These are phyloP conservation scores for Mesopsocus fuscifrons DNA, from an alignment of 2,888 invertebrate genomes.

Conservation along the genomic window DNA sequence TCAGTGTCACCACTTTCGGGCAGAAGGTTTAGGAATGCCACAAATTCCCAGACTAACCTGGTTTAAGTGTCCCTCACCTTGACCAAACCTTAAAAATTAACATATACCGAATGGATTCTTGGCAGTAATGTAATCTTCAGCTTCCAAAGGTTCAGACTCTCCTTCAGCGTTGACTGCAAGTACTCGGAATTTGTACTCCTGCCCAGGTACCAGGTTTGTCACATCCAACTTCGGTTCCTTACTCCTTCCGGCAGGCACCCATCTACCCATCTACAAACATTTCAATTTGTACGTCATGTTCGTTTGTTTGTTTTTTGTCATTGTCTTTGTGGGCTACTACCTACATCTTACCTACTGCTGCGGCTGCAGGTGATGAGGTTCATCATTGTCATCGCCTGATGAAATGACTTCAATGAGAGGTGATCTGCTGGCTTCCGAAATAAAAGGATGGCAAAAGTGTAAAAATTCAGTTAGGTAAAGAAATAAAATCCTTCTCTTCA, in stretches of 20 bases:
- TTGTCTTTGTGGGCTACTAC: slow-evolving; percentile 84
- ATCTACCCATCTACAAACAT: slow-evolving; percentile 59
- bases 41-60: no score
- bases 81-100: not conserved
- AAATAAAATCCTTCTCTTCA: no score
- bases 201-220: slow-evolving; percentile 83
- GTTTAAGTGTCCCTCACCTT: no score
- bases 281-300: slow-evolving; percentile 87
- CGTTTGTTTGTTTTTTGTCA: slow-evolving; percentile 76
- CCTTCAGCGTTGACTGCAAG: slow-evolving; percentile 94
- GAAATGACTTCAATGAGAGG: no score
- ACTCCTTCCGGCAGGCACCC: slow-evolving; percentile 51
- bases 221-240: slow-evolving; percentile 77
- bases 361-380: no score
- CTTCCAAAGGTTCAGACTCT: slow-evolving; percentile 82
- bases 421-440: no score
- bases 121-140: slow-evolving; percentile 77
- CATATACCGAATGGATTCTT: slow-evolving; percentile 90
- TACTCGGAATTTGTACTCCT: slow-evolving; percentile 97
- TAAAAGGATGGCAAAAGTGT: no score
- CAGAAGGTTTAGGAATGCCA: no score
- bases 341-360: no score
- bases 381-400: no score
- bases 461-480: no score
- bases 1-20: no score